Conservation (phyloP, 2,797 vertebrate genomes). For the Craterocephalus amniculus region DNA sequence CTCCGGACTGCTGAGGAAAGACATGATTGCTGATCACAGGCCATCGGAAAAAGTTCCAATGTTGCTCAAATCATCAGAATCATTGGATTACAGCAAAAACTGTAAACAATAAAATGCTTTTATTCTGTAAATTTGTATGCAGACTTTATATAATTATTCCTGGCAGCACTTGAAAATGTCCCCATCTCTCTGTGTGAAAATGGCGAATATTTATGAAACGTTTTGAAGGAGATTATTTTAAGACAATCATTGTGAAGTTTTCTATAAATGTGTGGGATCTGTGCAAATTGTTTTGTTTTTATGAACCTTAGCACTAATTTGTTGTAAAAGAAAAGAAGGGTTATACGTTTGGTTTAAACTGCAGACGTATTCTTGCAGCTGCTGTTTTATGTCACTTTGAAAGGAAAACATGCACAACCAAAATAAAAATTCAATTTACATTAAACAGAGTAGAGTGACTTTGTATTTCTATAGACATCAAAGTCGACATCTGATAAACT, state of each 20-base stretch:
- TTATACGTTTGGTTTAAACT: background rate
- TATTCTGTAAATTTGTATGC: slow-evolving; percentile 15
- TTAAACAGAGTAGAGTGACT: slow-evolving; percentile 26
- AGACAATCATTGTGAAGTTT: slow-evolving; percentile 14
- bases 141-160: slow-evolving; percentile 9
- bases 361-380: background rate
- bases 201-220: slow-evolving; percentile 37
- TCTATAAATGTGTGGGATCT: slow-evolving; percentile 19
- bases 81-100: background rate
- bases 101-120: background rate
- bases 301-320: slow-evolving; percentile 17
- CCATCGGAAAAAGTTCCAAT: too few species aligned
- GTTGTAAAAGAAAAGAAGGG: background rate
- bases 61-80: background rate
- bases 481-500: too few species aligned
- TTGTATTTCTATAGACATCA: background rate
- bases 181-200: slow-evolving; percentile 9
- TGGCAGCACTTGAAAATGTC: slow-evolving; percentile 60
- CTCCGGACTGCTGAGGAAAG: slow-evolving; percentile 76
- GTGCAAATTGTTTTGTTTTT: slow-evolving; percentile 26
- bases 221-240: slow-evolving; percentile 41
- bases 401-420: slow-evolving; percentile 3
- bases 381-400: background rate
- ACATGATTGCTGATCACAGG: too few species aligned
- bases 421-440: background rate